Evolutionary conservation across 1,140 invertebrate species (phyloP), one percentile per base, ranked within the genome.

Genomic region (Geopemphigus sp.): DNA sequence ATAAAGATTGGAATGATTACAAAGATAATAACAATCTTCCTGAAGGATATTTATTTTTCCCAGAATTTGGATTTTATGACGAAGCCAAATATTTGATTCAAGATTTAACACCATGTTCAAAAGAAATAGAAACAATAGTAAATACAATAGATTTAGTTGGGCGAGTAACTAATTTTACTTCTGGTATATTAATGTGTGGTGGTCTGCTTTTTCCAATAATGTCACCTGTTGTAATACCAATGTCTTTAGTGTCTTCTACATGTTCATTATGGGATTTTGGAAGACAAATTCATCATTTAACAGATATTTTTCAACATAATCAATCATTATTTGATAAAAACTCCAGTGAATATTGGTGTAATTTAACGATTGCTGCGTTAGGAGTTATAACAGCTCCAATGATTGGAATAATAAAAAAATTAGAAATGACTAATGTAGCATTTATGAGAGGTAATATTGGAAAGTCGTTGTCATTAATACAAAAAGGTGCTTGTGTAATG

Each of bases 1-100:
- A 73, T 26, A 32, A 73, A 54, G 11, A 73, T 73, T 73, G 70
- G 70, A n/a, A 56, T 12, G 50, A 54, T 73, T 73, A 73, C 56
- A 29, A 56, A 10, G 26, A 73, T 54, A 54, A 73, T 29, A 73
- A 73, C 19, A 73, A 15, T 32, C 32, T 73, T 32, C 70, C 70
- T 26, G 4, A 73, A 10, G 70, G 70, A 8, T 32, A n/a, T 54
- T 56, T 73, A 19, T 73, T 56, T 22, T 73, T 54, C 47, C 70
- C 70, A 53, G 19, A 73, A 73, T 29, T 26, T 2, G 70, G 70
- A 5, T 19, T 32, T 56, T 73, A 73, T 32, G 19, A 73, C 14
- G 53, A 73, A 54, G 0, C 45, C 1, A 29, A 22, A 17, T 70
- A 70, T 47, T 70, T 70, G n/a, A 10, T 14, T 12, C 17, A 50